Percentiles rank a stretch among this genome's conserved stretches.
Evolutionary conservation across 1,140 invertebrate species (phyloP).

Genomic region (Anastrepha ludens): DNA sequence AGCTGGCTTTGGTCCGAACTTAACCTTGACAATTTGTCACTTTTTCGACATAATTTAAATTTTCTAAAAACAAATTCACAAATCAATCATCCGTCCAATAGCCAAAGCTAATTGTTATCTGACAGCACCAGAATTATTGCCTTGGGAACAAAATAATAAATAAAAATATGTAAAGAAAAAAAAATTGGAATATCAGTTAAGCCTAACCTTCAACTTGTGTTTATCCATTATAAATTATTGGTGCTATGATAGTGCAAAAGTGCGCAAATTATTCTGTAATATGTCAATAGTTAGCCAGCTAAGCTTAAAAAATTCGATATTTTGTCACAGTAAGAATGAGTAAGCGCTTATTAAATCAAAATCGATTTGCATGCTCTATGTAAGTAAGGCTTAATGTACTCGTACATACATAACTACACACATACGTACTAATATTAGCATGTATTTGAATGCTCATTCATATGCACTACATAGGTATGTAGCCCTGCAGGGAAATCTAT

Average conservation of each 20-base stretch:
- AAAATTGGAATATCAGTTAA: no score
- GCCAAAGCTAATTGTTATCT: no score
- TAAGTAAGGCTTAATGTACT: background rate
- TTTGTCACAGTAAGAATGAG: background rate
- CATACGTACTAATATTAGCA: background rate
- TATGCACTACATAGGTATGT: background rate
- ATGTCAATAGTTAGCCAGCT: background rate
- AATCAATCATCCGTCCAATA: no score
- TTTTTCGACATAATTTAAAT: no score
- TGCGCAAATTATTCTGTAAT: background rate
- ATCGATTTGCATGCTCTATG: conserved; percentile 25
- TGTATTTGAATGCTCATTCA: background rate
- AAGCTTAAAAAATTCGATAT: conserved; percentile 31
- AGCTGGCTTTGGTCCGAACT: no score
- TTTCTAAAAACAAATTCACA: no score
- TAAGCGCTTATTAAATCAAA: conserved; percentile 37
- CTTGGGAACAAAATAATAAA: background rate
- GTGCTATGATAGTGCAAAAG: background rate
- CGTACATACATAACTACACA: background rate
- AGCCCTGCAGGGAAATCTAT: no score
- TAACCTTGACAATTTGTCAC: no score
- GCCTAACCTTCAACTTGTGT: no score
- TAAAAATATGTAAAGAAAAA: no score
- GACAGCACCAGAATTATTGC: background rate
- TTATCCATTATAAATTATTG: no score